A percentile compares a stretch with the other conserved stretches of the same genome.
phyloP scores from a whole-genome alignment of 2,888 invertebrate genomes.

The Dryobota labecula region DNA sequence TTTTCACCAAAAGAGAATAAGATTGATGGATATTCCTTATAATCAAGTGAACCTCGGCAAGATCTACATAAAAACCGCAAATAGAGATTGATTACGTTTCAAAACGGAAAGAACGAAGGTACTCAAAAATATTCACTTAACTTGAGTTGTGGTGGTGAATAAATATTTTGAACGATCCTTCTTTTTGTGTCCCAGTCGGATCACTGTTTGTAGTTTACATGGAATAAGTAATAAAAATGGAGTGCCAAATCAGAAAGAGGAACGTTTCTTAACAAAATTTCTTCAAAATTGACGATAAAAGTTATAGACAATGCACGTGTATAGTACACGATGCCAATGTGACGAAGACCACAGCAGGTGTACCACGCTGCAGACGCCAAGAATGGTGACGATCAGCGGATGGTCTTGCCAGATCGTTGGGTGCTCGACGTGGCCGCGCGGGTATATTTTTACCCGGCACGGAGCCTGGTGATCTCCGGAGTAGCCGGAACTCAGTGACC shows the following conservation, averaged over 20 bases:
- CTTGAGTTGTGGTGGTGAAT: slow-evolving; percentile 37
- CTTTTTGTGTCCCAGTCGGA: slow-evolving; percentile 16
- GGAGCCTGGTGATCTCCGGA: too few relatives aligned
- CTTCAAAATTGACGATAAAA: not conserved
- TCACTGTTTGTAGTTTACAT: not conserved
- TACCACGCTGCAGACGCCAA: too few relatives aligned
- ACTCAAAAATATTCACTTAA: slow-evolving; percentile 34
- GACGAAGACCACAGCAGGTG: too few relatives aligned
- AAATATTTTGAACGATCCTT: slow-evolving; percentile 35
- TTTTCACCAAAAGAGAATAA: not conserved
- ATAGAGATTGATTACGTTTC: slow-evolving; percentile 28
- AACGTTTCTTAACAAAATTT: not conserved
- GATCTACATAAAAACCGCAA: slow-evolving; percentile 12
- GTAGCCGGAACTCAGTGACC: too few relatives aligned
- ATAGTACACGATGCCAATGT: not conserved
- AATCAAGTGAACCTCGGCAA: slow-evolving; percentile 1
- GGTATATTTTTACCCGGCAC: too few relatives aligned
- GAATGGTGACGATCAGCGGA: too few relatives aligned
- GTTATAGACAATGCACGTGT: not conserved
- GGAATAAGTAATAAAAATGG: slow-evolving; percentile 8
- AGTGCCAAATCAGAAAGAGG: not conserved
- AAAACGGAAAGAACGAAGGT: not conserved
- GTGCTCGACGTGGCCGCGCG: too few relatives aligned
- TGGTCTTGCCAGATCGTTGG: too few relatives aligned
- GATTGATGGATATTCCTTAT: slow-evolving; percentile 7